Conservation (phyloP, 2,888 invertebrate genomes). For the Epirrita christyi region DNA sequence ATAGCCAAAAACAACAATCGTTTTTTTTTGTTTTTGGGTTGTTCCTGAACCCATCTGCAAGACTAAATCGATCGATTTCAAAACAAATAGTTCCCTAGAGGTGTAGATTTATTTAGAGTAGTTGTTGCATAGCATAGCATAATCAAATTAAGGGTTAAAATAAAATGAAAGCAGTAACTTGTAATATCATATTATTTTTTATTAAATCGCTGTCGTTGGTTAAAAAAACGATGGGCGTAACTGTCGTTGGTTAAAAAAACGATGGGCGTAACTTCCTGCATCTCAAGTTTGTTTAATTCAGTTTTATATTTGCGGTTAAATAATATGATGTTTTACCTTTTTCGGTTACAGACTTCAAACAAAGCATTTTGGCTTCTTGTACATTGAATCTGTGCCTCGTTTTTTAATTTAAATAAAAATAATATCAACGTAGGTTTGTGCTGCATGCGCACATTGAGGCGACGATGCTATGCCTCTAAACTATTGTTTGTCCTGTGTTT, state of each 20-base stretch:
- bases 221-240: slow-evolving; percentile 15
- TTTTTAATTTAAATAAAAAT: slow-evolving; percentile 19
- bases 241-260: slow-evolving; percentile 16
- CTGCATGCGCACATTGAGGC: slow-evolving; percentile 19
- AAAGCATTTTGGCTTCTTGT: slow-evolving; percentile 19
- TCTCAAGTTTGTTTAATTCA: slow-evolving; percentile 23
- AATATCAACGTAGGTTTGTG: slow-evolving; percentile 20
- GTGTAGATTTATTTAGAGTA: slow-evolving; percentile 1
- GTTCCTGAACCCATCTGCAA: not conserved
- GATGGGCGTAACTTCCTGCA: slow-evolving; percentile 16
- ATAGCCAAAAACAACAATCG: not conserved
- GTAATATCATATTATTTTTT: no score
- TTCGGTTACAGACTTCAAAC: slow-evolving; percentile 14
- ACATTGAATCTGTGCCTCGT: slow-evolving; percentile 19
- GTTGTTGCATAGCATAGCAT: not conserved
- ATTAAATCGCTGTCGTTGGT: slow-evolving; percentile 16
- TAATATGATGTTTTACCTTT: slow-evolving; percentile 12
- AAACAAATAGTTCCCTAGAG: not conserved
- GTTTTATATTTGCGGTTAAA: slow-evolving; percentile 21
- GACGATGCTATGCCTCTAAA: slow-evolving; percentile 21
- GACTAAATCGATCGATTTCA: not conserved
- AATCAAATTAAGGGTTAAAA: slow-evolving; percentile 5
- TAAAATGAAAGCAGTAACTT: no score
- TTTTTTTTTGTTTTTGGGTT: not conserved
- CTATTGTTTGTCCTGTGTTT: slow-evolving; percentile 25